These are phyloP conservation scores for Oryzias dopingdopingensis DNA, from an alignment of 2,797 vertebrate species.

Conservation along the genomic window DNA sequence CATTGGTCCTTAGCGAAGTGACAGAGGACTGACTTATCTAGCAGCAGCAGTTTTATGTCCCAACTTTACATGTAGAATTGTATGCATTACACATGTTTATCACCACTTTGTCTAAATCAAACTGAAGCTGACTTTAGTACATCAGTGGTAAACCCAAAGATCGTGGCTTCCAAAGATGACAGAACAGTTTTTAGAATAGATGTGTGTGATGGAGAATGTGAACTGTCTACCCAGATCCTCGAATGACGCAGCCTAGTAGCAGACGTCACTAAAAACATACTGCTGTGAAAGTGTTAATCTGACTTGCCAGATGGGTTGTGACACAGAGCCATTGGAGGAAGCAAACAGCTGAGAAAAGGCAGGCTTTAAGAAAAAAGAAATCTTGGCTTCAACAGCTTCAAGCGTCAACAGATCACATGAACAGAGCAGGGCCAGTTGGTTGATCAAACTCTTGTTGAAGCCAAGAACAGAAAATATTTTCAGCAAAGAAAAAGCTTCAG, in stretches of 20 bases:
- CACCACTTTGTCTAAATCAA: too few species aligned
- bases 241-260: neutral
- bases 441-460: neutral
- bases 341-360: slow-evolving; percentile 1
- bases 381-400: neutral
- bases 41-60: too few species aligned
- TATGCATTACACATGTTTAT: too few species aligned
- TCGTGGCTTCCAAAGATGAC: neutral
- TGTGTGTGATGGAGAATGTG: neutral
- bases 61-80: too few species aligned
- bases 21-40: too few species aligned
- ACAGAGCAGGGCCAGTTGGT: neutral
- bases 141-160: too few species aligned
- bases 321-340: neutral
- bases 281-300: slow-evolving; percentile 3
- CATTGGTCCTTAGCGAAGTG: too few species aligned
- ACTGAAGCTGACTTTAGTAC: too few species aligned
- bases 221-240: neutral
- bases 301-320: slow-evolving; percentile 9
- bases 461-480: neutral
- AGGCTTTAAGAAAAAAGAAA: neutral
- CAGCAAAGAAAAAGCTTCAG: neutral
- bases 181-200: neutral
- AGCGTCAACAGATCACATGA: neutral
- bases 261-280: slow-evolving; percentile 4